phyloP scores from a whole-genome alignment of 2,113 vertebrate genomes.

The Scomber japonicus region DNA sequence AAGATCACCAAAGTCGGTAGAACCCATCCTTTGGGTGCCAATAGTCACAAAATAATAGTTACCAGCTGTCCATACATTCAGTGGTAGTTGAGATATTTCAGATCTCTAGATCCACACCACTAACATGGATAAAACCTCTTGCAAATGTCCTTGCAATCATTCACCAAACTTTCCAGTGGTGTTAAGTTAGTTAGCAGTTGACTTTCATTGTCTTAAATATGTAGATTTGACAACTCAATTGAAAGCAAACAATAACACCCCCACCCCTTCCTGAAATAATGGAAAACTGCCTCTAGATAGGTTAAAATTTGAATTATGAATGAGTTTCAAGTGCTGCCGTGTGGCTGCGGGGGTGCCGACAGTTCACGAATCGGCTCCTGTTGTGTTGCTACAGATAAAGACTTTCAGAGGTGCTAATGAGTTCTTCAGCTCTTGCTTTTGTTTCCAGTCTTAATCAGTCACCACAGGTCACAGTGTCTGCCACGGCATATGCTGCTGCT shows the following conservation, averaged over 20 bases:
- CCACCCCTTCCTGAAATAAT: neutral
- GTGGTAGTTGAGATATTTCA: too few relatives aligned
- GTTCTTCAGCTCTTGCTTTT: slow-evolving; percentile 64
- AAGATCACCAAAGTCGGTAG: too few relatives aligned
- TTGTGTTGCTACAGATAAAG: slow-evolving; percentile 58
- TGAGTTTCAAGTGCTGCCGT: slow-evolving; percentile 39
- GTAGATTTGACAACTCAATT: slow-evolving; percentile 11
- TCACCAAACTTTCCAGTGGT: too few relatives aligned
- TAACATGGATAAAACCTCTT: too few relatives aligned
- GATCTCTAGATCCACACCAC: too few relatives aligned
- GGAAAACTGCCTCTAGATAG: slow-evolving; percentile 13
- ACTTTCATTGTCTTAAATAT: slow-evolving; percentile 17
- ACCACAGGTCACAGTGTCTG: slow-evolving; percentile 68
- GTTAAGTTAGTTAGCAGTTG: neutral
- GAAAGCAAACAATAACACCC: neutral
- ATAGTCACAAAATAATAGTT: too few relatives aligned
- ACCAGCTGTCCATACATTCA: too few relatives aligned
- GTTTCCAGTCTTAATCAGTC: slow-evolving; percentile 70
- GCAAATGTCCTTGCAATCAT: neutral
- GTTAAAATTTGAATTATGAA: slow-evolving; percentile 39
- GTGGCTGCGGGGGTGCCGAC: slow-evolving; percentile 27
- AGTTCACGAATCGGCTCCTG: slow-evolving; percentile 45
- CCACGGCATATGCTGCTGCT: slow-evolving; percentile 59
- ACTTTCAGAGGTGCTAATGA: slow-evolving; percentile 76
- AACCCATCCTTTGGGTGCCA: too few relatives aligned